phyloP scores from a whole-genome alignment of 2,888 invertebrate genomes.

The Eupithecia dodoneata region DNA sequence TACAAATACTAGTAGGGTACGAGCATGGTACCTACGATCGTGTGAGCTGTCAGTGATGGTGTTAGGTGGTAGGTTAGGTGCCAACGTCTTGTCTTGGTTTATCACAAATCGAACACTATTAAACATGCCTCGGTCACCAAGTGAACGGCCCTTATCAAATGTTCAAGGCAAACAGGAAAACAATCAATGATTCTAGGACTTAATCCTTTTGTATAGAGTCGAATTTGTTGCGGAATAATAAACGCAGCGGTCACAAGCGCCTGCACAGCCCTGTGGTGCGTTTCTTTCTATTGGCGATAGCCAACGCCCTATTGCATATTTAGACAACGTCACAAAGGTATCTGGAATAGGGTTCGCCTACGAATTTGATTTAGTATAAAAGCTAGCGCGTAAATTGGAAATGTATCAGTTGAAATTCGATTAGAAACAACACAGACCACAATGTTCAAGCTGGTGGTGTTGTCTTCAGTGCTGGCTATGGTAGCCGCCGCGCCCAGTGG shows the following conservation, averaged over 20 bases:
- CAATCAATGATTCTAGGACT: constrained; percentile 50
- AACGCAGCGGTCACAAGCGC: constrained; percentile 30
- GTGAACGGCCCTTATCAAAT: constrained; percentile 73
- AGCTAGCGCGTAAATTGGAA: constrained; percentile 60
- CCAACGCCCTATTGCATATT: constrained; percentile 73
- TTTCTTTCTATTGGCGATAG: constrained; percentile 61
- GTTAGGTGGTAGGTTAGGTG: constrained; percentile 25
- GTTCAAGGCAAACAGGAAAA: constrained; percentile 75
- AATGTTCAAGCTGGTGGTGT: constrained; percentile 85
- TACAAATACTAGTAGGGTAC: too few relatives aligned
- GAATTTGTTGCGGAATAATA: constrained; percentile 44
- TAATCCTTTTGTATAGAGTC: constrained; percentile 56
- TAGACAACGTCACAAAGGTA: constrained; percentile 73
- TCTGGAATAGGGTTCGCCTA: constrained; percentile 70
- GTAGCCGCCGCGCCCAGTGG: constrained; percentile 79
- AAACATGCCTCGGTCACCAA: constrained; percentile 44
- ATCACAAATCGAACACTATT: constrained; percentile 30
- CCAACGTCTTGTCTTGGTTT: background rate
- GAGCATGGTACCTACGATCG: background rate
- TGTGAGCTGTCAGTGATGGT: constrained; percentile 24
- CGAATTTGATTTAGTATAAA: constrained; percentile 70
- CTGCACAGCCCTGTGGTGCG: constrained; percentile 55
- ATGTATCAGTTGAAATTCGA: constrained; percentile 69
- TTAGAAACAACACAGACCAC: constrained; percentile 80
- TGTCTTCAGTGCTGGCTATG: constrained; percentile 85